These are phyloP conservation scores for Aplodontia rufa DNA, from an alignment of 2,113 vertebrate genomes.

Conservation along the genomic window DNA sequence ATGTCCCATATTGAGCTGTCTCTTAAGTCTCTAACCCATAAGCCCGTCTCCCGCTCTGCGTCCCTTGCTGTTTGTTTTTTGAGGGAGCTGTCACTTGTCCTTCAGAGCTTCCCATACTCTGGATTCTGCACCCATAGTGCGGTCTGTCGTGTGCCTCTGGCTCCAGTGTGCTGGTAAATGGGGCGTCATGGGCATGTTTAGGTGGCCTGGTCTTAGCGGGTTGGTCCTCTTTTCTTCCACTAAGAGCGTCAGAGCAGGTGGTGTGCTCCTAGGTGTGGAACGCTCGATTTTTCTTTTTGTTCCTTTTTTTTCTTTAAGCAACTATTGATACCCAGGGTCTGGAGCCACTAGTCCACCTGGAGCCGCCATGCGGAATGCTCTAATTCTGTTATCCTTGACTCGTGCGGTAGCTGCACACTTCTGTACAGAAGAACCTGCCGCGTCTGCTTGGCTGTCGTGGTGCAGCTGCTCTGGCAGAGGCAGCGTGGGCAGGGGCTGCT, in stretches of 20 bases:
- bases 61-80: background rate
- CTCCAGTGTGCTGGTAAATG: background rate
- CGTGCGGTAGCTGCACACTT: background rate
- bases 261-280: background rate
- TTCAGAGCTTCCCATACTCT: background rate
- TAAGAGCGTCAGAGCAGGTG: background rate
- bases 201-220: background rate
- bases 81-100: background rate
- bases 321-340: background rate
- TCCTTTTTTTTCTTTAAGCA: background rate
- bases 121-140: background rate
- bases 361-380: background rate
- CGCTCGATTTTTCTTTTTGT: background rate
- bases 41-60: background rate
- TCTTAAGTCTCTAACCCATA: background rate
- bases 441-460: no score
- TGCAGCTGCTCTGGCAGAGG: background rate
- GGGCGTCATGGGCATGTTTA: background rate
- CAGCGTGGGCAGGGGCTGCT: background rate
- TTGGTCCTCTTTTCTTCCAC: background rate
- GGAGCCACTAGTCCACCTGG: background rate
- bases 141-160: background rate
- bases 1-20: accelerated
- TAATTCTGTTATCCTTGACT: background rate
- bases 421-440: background rate